Conservation (phyloP, 2,797 vertebrate species). For the Dendrocincla fuliginosa region DNA sequence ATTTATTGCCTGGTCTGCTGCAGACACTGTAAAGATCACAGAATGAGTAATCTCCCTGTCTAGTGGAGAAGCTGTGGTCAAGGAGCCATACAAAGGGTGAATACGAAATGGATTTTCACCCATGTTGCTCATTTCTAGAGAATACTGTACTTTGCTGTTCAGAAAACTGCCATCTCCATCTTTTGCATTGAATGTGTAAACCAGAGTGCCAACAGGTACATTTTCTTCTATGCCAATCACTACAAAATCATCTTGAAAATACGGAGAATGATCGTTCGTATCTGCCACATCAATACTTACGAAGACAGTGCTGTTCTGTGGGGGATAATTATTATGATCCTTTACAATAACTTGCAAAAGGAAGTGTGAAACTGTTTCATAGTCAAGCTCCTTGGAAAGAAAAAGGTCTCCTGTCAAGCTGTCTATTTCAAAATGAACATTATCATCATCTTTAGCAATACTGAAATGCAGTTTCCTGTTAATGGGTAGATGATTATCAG, state of each 20-base stretch:
- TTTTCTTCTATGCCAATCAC: slow-evolving; percentile 85
- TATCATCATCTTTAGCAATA: slow-evolving; percentile 80
- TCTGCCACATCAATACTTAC: slow-evolving; percentile 85
- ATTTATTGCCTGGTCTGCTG: slow-evolving; percentile 81
- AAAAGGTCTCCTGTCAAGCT: slow-evolving; percentile 85
- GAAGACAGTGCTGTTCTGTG: slow-evolving; percentile 74
- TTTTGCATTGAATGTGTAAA: slow-evolving; percentile 85
- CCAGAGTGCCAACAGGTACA: slow-evolving; percentile 77
- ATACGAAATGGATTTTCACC: slow-evolving; percentile 81
- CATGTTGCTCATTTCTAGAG: slow-evolving; percentile 67
- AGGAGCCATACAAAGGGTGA: slow-evolving; percentile 80
- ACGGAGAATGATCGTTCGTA: slow-evolving; percentile 86
- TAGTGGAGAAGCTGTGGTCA: slow-evolving; percentile 79
- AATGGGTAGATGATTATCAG: slow-evolving; percentile 8
- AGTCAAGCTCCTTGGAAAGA: slow-evolving; percentile 87
- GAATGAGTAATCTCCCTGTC: slow-evolving; percentile 81
- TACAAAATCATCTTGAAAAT: slow-evolving; percentile 84
- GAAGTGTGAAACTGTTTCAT: slow-evolving; percentile 83
- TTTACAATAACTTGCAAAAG: slow-evolving; percentile 79
- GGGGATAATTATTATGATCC: slow-evolving; percentile 53
- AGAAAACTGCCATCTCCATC: slow-evolving; percentile 86
- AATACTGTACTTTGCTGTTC: slow-evolving; percentile 87
- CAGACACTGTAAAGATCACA: slow-evolving; percentile 82
- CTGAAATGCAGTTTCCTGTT: slow-evolving; percentile 76
- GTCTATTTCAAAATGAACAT: slow-evolving; percentile 83